These are phyloP conservation scores for Marasmarcha lunaedactyla DNA, from an alignment of 2,888 invertebrate genomes.

Conservation along the genomic window DNA sequence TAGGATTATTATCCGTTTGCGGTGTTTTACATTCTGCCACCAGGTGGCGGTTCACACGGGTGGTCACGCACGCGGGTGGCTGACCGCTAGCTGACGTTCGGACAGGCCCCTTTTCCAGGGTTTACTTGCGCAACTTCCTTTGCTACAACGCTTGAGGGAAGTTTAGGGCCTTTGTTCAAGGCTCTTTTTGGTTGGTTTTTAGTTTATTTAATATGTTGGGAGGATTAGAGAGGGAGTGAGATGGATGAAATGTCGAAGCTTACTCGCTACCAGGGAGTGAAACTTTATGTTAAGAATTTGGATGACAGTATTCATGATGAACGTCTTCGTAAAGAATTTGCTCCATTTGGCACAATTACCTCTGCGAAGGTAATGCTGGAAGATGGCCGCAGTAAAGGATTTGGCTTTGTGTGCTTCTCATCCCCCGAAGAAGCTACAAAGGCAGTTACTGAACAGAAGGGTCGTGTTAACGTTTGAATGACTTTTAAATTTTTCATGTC, in stretches of 20 bases:
- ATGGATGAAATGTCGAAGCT: too few species aligned
- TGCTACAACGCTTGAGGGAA: too few species aligned
- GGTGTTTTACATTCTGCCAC: constrained; percentile 16
- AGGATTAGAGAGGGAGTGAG: too few species aligned
- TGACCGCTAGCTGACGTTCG: background rate
- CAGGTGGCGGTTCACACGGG: constrained; percentile 28
- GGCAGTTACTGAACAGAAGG: constrained; percentile 99
- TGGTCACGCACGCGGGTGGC: constrained; percentile 21
- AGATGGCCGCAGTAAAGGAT: constrained; percentile 94
- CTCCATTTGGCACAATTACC: constrained; percentile 96
- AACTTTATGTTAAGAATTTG: constrained; percentile 98
- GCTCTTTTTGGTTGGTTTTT: too few species aligned
- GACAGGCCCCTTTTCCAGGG: too few species aligned
- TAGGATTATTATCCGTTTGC: constrained; percentile 14
- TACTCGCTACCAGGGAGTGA: constrained; percentile 92
- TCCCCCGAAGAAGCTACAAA: constrained; percentile 98
- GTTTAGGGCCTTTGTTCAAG: too few species aligned
- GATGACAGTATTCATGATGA: constrained; percentile 99
- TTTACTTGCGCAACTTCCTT: too few species aligned
- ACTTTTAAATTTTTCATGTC: too few species aligned
- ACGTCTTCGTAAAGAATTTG: constrained; percentile 93
- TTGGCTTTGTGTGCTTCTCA: constrained; percentile 99
- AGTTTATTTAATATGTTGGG: too few species aligned
- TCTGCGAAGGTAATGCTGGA: constrained; percentile 98
- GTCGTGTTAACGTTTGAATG: too few species aligned